Evolutionary conservation across 1,140 invertebrate species (phyloP).

Genomic region (Drosophila obscura): DNA sequence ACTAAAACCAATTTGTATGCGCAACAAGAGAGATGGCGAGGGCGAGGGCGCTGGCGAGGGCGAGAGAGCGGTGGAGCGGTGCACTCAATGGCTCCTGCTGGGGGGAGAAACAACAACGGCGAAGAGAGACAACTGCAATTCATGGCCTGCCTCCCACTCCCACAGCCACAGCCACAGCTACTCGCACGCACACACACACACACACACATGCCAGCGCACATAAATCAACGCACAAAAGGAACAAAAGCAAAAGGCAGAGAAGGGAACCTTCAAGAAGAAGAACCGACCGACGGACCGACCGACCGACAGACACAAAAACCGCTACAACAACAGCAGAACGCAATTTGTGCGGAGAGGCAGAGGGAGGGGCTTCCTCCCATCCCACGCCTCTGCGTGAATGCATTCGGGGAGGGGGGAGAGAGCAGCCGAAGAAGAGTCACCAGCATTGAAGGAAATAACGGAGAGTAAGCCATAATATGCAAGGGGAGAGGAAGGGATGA

Average conservation of each 20-base stretch:
- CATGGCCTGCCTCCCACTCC: conserved; percentile 6
- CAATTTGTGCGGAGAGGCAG: conserved; percentile 60
- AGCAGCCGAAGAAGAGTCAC: background rate
- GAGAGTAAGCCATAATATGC: background rate
- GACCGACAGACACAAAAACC: background rate
- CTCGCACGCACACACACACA: conserved; percentile 41
- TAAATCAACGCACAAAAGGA: conserved; percentile 74
- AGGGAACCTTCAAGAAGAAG: conserved; percentile 18
- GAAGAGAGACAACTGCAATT: conserved; percentile 21
- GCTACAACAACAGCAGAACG: conserved; percentile 58
- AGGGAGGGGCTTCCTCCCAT: conserved; percentile 15
- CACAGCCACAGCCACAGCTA: background rate
- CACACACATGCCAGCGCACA: conserved; percentile 48
- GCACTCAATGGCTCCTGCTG: conserved; percentile 46
- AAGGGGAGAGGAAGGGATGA: too few species aligned
- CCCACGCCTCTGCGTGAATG: background rate
- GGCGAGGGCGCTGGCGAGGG: background rate
- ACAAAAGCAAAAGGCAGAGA: conserved; percentile 38
- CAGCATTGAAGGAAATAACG: background rate
- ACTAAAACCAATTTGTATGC: conserved; percentile 82
- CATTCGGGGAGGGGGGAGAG: background rate
- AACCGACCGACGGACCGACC: conserved; percentile 26
- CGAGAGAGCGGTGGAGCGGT: background rate
- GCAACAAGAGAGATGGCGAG: conserved; percentile 45
- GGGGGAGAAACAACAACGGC: conserved; percentile 7